Conservation (phyloP, 2,113 vertebrate species). For the Cygnus buccinator region DNA sequence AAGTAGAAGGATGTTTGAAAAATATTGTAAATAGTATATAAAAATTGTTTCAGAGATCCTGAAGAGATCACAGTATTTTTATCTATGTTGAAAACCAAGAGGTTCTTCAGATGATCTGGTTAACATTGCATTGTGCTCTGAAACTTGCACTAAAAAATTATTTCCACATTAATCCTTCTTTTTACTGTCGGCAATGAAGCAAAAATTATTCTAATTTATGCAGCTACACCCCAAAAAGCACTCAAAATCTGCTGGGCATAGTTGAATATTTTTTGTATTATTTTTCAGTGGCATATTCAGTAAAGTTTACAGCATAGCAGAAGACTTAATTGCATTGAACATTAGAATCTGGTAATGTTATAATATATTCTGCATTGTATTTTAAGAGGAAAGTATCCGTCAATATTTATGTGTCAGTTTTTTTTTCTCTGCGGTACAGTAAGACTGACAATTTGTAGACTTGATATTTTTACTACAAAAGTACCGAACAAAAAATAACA, state of each 20-base stretch:
- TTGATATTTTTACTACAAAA: background rate
- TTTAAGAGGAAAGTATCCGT: background rate
- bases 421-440: background rate
- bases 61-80: background rate
- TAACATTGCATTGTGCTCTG: background rate
- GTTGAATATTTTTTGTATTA: background rate
- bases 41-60: background rate
- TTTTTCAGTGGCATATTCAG: background rate
- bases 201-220: conserved; percentile 2
- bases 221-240: background rate
- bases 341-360: background rate
- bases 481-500: background rate
- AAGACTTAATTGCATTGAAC: background rate
- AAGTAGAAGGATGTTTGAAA: background rate
- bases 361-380: background rate
- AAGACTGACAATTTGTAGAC: background rate
- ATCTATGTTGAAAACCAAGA: background rate
- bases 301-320: background rate
- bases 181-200: background rate
- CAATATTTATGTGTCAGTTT: background rate
- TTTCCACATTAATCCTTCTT: background rate
- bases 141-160: background rate
- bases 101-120: background rate
- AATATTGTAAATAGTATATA: background rate
- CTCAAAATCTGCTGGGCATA: background rate